Evolutionary conservation across 2,113 vertebrate species (phyloP), one percentile per base, ranked within the genome.

Genomic region (Toxotes chatareus): DNA sequence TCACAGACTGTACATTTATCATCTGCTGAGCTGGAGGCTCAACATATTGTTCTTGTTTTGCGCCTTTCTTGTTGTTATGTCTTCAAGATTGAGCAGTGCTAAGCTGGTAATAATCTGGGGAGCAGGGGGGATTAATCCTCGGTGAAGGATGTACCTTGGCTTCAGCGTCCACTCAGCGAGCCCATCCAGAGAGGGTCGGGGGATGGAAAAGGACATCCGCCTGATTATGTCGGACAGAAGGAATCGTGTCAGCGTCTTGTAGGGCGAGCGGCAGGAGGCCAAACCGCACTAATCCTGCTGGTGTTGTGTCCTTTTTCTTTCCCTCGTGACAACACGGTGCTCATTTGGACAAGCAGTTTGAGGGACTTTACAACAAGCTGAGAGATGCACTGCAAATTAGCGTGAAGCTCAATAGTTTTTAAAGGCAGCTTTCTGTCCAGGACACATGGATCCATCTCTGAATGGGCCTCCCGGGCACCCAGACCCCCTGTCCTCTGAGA

Each of bases 301-400:
- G n/a, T 85, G 88, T 83, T 64, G 75, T 60, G 72, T 85, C 63
- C 14, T 81, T 87, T 66, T 93, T 91, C 86, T 80, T 91, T 70
- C 83, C 49, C 3, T 0, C 81, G 36, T 71, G 88, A 70, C 64
- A 90, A 93, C 90, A 89, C 66, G 73, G 92, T 95, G 96, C 88
- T 96, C 93, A 94, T 95, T 95, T 96, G n/a, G 84, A 78, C 83
- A 91, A 91, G 86, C 63, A 40, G 63, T 69, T 68, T 82, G 53
- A 66, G 19, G 1, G 21, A 44, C 73, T 65, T 68, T n/a, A 55
- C 73, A 56, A 68, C 66, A 61, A 57, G 38, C 44, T 32, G 44
- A 55, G 44, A 53, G 42, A 42, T 32, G 21, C 8, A 4, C 16
- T 5, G 21, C 51, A 83, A 72, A 71, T 74, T 47, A 60, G 42